phyloP scores from a whole-genome alignment of 2,797 vertebrate species.

The Neosilurus mollespiculum region DNA sequence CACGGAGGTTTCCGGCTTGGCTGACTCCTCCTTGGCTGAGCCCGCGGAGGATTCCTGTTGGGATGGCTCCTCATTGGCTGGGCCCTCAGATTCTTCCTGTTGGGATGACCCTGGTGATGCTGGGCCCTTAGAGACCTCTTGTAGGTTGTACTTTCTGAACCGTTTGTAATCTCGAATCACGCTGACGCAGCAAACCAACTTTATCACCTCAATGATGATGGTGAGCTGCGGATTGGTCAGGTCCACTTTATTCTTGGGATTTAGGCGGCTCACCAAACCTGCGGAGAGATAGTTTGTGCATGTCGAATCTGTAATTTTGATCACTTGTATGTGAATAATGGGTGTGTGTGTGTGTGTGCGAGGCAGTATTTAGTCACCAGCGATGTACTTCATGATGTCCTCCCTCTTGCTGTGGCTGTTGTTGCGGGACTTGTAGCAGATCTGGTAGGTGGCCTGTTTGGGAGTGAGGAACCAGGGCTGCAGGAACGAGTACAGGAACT shows the following conservation, averaged over 20 bases:
- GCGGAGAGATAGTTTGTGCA: not conserved
- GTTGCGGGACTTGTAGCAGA: slow-evolving; percentile 93
- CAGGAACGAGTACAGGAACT: slow-evolving; percentile 83
- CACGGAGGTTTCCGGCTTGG: not conserved
- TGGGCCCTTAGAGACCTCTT: slow-evolving; percentile 84
- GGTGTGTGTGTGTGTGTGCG: not conserved
- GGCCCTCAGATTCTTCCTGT: slow-evolving; percentile 38
- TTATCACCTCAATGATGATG: slow-evolving; percentile 93
- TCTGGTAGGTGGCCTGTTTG: slow-evolving; percentile 86
- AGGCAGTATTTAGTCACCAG: slow-evolving; percentile 69
- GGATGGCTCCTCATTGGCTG: slow-evolving; percentile 25
- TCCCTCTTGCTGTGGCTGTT: slow-evolving; percentile 90
- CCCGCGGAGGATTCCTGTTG: not conserved
- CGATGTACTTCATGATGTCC: slow-evolving; percentile 90
- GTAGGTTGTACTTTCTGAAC: slow-evolving; percentile 93
- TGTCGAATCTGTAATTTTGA: not conserved
- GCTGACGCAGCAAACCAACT: slow-evolving; percentile 88
- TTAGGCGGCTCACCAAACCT: slow-evolving; percentile 79
- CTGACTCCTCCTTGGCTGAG: not conserved
- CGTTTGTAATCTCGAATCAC: slow-evolving; percentile 88
- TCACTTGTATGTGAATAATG: not conserved
- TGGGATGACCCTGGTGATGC: slow-evolving; percentile 46
- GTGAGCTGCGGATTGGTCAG: slow-evolving; percentile 89
- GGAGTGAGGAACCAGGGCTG: slow-evolving; percentile 93
- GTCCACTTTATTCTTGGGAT: slow-evolving; percentile 92